Base-by-base conservation (phyloP, 1,140 invertebrate genomes). In the Cylas formicarius region DNA sequence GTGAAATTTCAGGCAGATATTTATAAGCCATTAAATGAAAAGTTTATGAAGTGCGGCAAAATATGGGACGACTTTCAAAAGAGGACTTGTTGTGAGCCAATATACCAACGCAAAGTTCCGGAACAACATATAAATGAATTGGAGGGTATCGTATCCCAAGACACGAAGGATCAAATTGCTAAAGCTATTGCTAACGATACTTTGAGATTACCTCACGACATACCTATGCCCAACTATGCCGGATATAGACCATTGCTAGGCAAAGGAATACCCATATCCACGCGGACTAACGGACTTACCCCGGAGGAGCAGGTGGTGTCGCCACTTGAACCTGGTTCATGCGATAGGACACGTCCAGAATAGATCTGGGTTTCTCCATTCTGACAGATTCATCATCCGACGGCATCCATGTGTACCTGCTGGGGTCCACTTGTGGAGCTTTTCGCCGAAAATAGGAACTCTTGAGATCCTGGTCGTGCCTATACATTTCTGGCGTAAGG, bases 401-500 rank as follows among this genome's bases (percentile, higher is more conserved):
- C 18, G 77, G 74, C 63, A 84, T 73, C 80, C 81, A 85, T 22
- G 76, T 77, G 66, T 84, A 85, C 41, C 78, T 71, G 63, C 80
- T 82, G 29, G 81, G 81, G 67, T 86, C 82, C 14, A 44, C 45
- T 6, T 82, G 80, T 44, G 78, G 80, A 27, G 82, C 81, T 57
- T 84, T 72, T 27, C 84, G 72, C 28, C 83, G 72, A 63, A 86
- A 84, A 71, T 84, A 85, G 51, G 81, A 83, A 67, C 73, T 81
- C 56, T 82, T 77, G 63, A 82, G 71, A 31, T 85, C 83, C 54
- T 80, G 72, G 39, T 79, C 77, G 55, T 79, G 75, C 31, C 71
- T 69, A 23, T 71, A 73, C 38, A 75, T 57, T 58, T 77, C 73
- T 45, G 70, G 59, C 35, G 70, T 70, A 33, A 69, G 67, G 17